Conservation (phyloP, 2,888 invertebrate genomes). For the Panopea generosa region DNA sequence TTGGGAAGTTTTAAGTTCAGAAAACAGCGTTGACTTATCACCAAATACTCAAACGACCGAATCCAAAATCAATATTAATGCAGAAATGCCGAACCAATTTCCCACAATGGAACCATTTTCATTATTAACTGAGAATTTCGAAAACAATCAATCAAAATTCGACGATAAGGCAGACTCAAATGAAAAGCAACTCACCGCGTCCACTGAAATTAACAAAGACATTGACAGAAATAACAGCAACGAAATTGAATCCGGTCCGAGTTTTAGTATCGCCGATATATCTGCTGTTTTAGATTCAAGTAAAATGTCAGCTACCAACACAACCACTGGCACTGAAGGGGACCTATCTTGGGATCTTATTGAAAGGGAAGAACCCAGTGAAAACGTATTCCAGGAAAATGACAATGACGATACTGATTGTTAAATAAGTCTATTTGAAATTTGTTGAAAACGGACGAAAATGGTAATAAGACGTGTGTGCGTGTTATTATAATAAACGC, state of each 20-base stretch:
- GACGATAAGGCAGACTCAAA: background rate
- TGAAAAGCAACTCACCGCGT: too few relatives aligned
- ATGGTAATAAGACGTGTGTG: too few relatives aligned
- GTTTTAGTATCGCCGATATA: background rate
- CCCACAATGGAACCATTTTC: too few relatives aligned
- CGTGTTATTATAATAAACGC: too few relatives aligned
- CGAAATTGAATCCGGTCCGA: background rate
- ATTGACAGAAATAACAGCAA: background rate
- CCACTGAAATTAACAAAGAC: too few relatives aligned
- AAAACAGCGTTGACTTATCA: conserved; percentile 5
- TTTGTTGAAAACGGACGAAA: too few relatives aligned
- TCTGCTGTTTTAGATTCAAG: background rate
- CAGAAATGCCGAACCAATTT: too few relatives aligned
- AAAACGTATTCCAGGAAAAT: too few relatives aligned
- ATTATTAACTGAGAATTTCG: background rate
- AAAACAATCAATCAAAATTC: background rate
- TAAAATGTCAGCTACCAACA: too few relatives aligned
- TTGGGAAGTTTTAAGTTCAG: conserved; percentile 28
- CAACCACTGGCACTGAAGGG: background rate
- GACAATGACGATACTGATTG: too few relatives aligned
- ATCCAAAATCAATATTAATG: too few relatives aligned
- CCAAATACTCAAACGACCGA: background rate
- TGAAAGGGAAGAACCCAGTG: conserved; percentile 4
- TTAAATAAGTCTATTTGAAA: too few relatives aligned
- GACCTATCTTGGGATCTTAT: conserved; percentile 33